Percentiles rank a stretch among this genome's conserved stretches.
Evolutionary conservation across 1,140 invertebrate genomes (phyloP).

Genomic region (Drosophila sturtevanti): DNA sequence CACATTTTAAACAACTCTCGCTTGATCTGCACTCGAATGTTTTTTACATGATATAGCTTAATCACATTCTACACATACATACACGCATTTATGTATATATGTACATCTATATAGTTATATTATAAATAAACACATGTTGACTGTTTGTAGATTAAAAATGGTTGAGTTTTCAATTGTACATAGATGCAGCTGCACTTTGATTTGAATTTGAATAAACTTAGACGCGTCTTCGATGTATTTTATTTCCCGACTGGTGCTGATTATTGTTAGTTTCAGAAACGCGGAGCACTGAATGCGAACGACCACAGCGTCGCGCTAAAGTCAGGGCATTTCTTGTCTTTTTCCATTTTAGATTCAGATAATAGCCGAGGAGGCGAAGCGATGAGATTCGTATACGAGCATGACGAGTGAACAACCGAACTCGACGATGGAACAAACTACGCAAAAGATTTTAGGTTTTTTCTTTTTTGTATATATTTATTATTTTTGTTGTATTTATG

Average conservation of each 20-base stretch:
- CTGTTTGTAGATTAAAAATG: slow-evolving; percentile 23
- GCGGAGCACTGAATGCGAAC: slow-evolving; percentile 42
- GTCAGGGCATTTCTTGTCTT: slow-evolving; percentile 62
- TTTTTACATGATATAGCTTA: slow-evolving; percentile 14
- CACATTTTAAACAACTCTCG: no score
- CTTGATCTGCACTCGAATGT: neutral
- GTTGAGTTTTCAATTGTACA: neutral
- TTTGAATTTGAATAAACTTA: slow-evolving; percentile 8
- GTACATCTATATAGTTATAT: slow-evolving; percentile 19
- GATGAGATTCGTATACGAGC: slow-evolving; percentile 57
- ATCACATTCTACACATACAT: slow-evolving; percentile 26
- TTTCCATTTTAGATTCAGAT: slow-evolving; percentile 41
- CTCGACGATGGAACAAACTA: slow-evolving; percentile 68
- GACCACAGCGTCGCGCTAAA: slow-evolving; percentile 52
- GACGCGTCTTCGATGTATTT: slow-evolving; percentile 14
- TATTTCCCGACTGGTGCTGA: slow-evolving; percentile 22
- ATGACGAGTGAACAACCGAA: slow-evolving; percentile 46
- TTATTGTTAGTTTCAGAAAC: slow-evolving; percentile 31
- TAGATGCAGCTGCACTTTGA: slow-evolving; percentile 14
- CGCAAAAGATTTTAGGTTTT: slow-evolving; percentile 68
- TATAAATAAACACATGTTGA: slow-evolving; percentile 43
- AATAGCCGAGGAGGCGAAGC: slow-evolving; percentile 53
- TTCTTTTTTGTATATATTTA: slow-evolving; percentile 48
- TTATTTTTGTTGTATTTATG: slow-evolving; percentile 44
- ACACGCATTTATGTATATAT: slow-evolving; percentile 14